Evolutionary conservation across 1,140 invertebrate genomes (phyloP).

Genomic region (Phortica variegata): DNA sequence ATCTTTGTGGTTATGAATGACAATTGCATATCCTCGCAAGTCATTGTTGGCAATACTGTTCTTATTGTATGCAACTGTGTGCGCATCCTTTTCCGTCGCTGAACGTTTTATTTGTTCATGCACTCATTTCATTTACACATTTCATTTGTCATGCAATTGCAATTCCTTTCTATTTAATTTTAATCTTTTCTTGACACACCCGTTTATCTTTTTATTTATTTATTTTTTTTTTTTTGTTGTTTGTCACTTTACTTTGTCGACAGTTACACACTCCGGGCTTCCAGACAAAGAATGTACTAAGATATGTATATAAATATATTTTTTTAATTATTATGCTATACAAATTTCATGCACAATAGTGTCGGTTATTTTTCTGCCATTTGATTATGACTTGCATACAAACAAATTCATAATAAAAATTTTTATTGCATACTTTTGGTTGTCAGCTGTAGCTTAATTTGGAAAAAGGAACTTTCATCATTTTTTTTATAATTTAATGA

Average conservation of each 20-base stretch:
- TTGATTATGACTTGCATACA: too few species aligned
- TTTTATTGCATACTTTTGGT: too few species aligned
- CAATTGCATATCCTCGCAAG: too few species aligned
- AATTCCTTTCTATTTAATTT: neutral
- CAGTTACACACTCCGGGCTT: neutral
- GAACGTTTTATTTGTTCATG: constrained; percentile 33
- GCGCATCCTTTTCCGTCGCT: constrained; percentile 6
- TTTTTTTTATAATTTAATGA: too few species aligned
- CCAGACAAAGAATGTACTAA: neutral
- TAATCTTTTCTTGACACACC: neutral
- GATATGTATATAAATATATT: neutral
- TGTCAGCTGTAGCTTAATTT: too few species aligned
- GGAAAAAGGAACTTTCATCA: too few species aligned
- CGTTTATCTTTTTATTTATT: neutral
- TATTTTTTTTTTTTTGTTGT: neutral
- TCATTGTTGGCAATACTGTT: too few species aligned
- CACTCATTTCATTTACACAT: constrained; percentile 29
- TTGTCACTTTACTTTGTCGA: neutral
- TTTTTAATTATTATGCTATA: neutral
- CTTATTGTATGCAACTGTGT: neutral
- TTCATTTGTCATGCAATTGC: constrained; percentile 21
- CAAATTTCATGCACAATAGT: too few species aligned
- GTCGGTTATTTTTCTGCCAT: too few species aligned
- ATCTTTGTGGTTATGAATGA: too few species aligned
- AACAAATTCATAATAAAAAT: too few species aligned